phyloP scores from a whole-genome alignment of 1,140 invertebrate species.

The Rhagoletis zephyria region DNA sequence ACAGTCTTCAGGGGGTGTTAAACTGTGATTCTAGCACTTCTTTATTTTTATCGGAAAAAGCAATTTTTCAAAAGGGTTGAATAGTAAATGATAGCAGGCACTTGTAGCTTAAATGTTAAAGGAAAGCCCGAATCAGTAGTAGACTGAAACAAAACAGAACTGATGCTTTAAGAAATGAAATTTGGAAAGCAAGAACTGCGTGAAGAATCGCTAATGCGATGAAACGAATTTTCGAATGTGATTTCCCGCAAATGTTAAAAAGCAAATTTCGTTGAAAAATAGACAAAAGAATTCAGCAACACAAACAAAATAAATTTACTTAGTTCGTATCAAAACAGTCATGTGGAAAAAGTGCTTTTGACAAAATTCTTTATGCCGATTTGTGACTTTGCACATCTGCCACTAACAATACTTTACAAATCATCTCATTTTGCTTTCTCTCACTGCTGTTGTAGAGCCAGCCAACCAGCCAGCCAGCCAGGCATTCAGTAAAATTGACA shows the following conservation, averaged over 20 bases:
- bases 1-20: neutral
- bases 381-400: neutral
- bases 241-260: neutral
- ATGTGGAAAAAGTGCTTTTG: neutral
- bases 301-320: neutral
- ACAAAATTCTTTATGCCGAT: neutral
- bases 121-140: too few relatives aligned
- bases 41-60: neutral
- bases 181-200: too few relatives aligned
- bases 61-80: constrained; percentile 8
- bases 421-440: neutral
- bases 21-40: constrained; percentile 22
- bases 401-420: constrained; percentile 30
- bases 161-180: too few relatives aligned
- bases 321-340: too few relatives aligned
- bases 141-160: too few relatives aligned
- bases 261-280: neutral
- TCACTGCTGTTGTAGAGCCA: neutral
- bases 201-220: constrained; percentile 21
- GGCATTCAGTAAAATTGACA: neutral
- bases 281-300: neutral
- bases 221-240: constrained; percentile 8
- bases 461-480: neutral
- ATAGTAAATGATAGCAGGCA: neutral
- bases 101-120: too few relatives aligned